A percentile compares a stretch with the other conserved stretches of the same genome.
phyloP scores from a whole-genome alignment of 2,797 vertebrate species.

The Lutjanus campechanus region DNA sequence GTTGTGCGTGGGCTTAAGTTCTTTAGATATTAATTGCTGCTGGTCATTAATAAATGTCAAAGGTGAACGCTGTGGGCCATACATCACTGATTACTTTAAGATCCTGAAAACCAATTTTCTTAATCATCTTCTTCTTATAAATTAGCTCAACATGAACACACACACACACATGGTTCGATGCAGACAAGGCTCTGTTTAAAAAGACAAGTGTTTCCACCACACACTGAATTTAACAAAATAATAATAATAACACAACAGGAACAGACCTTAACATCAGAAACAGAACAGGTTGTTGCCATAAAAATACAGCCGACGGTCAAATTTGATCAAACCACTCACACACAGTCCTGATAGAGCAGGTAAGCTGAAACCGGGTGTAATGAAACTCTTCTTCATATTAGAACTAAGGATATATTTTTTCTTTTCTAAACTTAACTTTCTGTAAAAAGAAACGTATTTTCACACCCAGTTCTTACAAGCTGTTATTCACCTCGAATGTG shows the following conservation, averaged over 20 bases:
- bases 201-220: neutral
- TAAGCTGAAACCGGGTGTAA: neutral
- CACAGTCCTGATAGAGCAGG: neutral
- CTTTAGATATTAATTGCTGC: slow-evolving; percentile 33
- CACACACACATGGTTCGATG: neutral
- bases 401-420: neutral
- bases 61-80: neutral
- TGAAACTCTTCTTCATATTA: neutral
- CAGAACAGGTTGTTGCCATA: neutral
- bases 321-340: slow-evolving; percentile 1
- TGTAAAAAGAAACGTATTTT: neutral
- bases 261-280: neutral
- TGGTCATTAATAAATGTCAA: slow-evolving; percentile 53
- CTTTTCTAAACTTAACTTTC: neutral
- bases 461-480: neutral
- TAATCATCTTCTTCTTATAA: slow-evolving; percentile 24
- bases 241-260: neutral
- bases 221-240: neutral
- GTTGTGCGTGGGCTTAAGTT: slow-evolving; percentile 2
- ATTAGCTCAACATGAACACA: neutral
- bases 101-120: slow-evolving; percentile 20
- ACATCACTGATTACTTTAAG: slow-evolving; percentile 44
- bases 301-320: neutral
- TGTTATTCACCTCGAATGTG: neutral
- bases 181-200: neutral